Evolutionary conservation across 2,888 invertebrate genomes (phyloP).

Genomic region (Harpalus rufipes): DNA sequence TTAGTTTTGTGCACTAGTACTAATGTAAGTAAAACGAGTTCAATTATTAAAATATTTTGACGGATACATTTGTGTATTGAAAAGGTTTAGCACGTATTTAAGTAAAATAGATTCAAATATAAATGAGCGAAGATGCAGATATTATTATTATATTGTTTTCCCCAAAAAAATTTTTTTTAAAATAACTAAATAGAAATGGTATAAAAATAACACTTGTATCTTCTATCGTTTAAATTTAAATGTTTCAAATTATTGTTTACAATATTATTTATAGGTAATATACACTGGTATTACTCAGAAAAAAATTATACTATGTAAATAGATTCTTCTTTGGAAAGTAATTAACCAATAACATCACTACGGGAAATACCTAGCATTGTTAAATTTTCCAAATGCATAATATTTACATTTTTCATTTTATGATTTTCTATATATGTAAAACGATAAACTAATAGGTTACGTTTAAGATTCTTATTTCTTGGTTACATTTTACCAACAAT

Average conservation of each 20-base stretch:
- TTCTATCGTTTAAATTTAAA: neutral
- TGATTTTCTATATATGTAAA: neutral
- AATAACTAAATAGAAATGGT: no score
- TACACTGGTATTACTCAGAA: neutral
- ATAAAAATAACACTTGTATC: no score
- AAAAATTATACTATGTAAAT: neutral
- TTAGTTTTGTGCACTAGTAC: no score
- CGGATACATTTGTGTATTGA: no score
- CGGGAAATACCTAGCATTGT: neutral
- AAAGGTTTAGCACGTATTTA: no score
- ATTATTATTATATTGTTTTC: no score
- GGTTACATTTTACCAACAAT: neutral
- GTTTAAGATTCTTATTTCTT: neutral
- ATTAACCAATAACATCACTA: neutral
- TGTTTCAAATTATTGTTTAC: neutral
- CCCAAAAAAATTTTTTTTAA: no score
- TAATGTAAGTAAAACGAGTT: no score
- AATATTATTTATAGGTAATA: neutral
- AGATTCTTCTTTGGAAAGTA: neutral
- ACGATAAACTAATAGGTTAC: slow-evolving; percentile 25
- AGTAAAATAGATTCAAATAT: no score
- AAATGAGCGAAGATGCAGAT: no score
- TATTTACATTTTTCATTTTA: neutral
- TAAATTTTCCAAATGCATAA: slow-evolving; percentile 6
- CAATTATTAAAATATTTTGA: no score